Evolutionary conservation across 2,888 invertebrate genomes (phyloP).

Genomic region (Diogma glabrata): DNA sequence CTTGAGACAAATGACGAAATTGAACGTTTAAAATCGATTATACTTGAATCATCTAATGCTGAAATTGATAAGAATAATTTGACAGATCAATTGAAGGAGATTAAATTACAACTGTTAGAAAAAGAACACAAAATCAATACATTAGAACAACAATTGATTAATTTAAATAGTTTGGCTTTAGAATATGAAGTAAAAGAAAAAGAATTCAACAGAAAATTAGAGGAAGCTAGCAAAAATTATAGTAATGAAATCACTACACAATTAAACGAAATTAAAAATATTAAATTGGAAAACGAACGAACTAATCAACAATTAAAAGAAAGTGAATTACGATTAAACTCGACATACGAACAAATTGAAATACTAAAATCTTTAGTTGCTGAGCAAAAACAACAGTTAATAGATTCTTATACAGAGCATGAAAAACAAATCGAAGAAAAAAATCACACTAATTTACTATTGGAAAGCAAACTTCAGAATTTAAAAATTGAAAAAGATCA

Average conservation of each 20-base stretch:
- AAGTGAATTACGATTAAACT: slow-evolving; percentile 28
- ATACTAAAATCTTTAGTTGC: slow-evolving; percentile 31
- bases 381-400: slow-evolving; percentile 36
- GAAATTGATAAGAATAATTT: neutral
- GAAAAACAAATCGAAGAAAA: slow-evolving; percentile 27
- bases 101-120: neutral
- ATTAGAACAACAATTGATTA: neutral
- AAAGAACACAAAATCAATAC: neutral
- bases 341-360: slow-evolving; percentile 22
- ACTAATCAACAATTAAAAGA: slow-evolving; percentile 24
- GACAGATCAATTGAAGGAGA: neutral
- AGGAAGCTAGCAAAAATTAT: neutral
- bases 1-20: slow-evolving; percentile 39
- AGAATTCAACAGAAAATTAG: neutral
- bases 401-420: slow-evolving; percentile 30
- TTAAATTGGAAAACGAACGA: slow-evolving; percentile 17
- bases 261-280: neutral
- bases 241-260: slow-evolving; percentile 1
- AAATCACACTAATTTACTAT: slow-evolving; percentile 22
- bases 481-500: slow-evolving; percentile 41
- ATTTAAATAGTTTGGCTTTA: neutral
- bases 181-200: neutral
- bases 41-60: neutral
- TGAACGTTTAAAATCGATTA: slow-evolving; percentile 31
- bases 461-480: slow-evolving; percentile 24